Conservation (phyloP, 2,888 invertebrate species). For the Tillus elongatus region DNA sequence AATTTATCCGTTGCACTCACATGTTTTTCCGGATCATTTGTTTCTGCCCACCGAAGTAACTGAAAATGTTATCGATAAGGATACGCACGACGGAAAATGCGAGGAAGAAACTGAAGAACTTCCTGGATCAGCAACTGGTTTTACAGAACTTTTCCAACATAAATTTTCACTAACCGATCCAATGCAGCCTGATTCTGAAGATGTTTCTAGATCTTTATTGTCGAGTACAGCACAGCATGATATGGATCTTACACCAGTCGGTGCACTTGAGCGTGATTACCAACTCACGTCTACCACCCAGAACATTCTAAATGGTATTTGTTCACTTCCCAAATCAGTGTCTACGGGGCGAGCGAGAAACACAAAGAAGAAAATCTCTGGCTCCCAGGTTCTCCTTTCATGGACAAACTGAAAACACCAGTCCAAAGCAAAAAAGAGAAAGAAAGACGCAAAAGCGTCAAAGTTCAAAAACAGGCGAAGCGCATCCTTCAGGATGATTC, state of each 20-base stretch:
- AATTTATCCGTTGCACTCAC: neutral
- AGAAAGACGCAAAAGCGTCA: no score
- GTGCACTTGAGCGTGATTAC: neutral
- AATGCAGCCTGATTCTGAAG: no score
- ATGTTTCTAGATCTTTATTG: neutral
- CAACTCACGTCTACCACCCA: neutral
- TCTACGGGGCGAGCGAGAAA: conserved; percentile 11
- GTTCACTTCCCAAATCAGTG: conserved; percentile 5
- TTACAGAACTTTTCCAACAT: neutral
- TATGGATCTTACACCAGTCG: no score
- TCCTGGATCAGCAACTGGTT: neutral
- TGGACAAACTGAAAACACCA: no score
- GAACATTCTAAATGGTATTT: conserved; percentile 3
- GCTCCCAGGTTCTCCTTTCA: no score
- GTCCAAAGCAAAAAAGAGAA: no score
- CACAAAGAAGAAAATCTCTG: conserved; percentile 7
- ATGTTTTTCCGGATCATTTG: conserved; percentile 1
- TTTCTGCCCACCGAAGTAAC: no score
- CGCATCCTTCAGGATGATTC: no score
- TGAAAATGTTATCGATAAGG: neutral
- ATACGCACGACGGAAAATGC: neutral
- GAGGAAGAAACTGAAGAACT: no score
- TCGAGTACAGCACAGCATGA: neutral
- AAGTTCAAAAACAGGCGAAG: no score
- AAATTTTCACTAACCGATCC: no score